Evolutionary conservation across 2,888 invertebrate species (phyloP), one percentile per base, ranked within the genome.

Genomic region (Megamerina dolium): DNA sequence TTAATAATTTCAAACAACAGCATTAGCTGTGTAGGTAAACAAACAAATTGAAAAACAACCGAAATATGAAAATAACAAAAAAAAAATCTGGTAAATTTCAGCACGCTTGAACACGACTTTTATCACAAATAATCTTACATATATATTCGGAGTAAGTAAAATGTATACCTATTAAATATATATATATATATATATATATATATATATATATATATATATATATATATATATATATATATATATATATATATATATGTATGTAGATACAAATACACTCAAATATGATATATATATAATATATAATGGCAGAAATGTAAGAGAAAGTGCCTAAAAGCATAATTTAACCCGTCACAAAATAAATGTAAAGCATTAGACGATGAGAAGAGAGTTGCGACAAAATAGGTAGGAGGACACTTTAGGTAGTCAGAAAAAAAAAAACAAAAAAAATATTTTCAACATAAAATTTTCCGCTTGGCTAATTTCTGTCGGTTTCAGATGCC

Each of bases 151-250:
- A 12, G 23, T 19, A 50, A 32, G 56, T 58, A 58, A 61, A 58
- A 58, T 60, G 43, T 51, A 54, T 50, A 51, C 46, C 59, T 59
- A 57, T 60, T 60, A 60, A 59, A 50, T n/a, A 10, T 13, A 13
- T 3, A 4, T 27, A 4, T 27, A 27, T 13, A 27, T n/a, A 27
- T 27, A 27, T 5, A 27, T 27, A 27, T 13, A n/a, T n/a, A n/a
- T n/a, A 5, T 27, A 27, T 27, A 27, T 27, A 5, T 27, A 27
- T 5, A 5, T 27, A 27, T 27, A 13, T 27, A 27, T 27, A 13
- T 27, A 27, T 5, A 3, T 27, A 27, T 5, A 5, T 27, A 27
- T 3, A 27, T 27, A 27, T 27, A 27, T 27, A n/a, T n/a, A n/a
- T n/a, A n/a, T n/a, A n/a, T n/a, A n/a, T n/a, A n/a, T n/a, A n/a